Evolutionary conservation across 2,113 vertebrate species (phyloP).

Genomic region (Phoenicopterus ruber): DNA sequence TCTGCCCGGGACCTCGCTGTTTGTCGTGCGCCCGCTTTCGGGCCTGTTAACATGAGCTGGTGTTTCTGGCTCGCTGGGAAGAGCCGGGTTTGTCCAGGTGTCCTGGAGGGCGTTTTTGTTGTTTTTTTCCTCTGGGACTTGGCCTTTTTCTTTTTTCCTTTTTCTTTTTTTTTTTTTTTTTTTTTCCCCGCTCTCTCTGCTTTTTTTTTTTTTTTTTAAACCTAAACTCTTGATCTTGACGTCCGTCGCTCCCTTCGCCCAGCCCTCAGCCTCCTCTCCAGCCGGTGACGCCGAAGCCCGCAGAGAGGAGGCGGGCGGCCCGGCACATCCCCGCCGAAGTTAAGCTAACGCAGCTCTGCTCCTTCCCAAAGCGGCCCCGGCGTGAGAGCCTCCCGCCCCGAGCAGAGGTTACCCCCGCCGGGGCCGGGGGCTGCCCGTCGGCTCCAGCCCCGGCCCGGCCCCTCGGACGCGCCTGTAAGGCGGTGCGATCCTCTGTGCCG

Average conservation of each 20-base stretch:
- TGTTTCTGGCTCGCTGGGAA: neutral
- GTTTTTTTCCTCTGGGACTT: neutral
- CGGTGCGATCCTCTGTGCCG: neutral
- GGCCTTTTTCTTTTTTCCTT: accelerated
- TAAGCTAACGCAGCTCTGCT: neutral
- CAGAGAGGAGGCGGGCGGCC: neutral
- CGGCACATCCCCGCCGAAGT: neutral
- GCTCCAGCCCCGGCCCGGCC: neutral
- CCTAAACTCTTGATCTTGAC: neutral
- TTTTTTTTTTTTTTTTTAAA: neutral
- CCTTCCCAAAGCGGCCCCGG: neutral
- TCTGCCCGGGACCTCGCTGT: neutral
- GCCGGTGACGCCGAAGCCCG: neutral
- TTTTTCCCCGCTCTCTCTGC: no score
- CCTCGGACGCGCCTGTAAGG: neutral
- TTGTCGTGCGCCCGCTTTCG: neutral
- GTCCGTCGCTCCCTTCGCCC: neutral
- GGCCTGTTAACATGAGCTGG: neutral
- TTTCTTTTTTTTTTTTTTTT: no score
- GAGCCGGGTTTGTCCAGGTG: neutral
- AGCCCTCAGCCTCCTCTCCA: neutral
- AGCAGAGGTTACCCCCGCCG: neutral
- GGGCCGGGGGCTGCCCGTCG: neutral
- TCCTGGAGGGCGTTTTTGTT: neutral
- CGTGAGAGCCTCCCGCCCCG: accelerated